Evolutionary conservation across 2,113 vertebrate genomes (phyloP), one percentile per base, ranked within the genome.

Genomic region (Hylia prasina): DNA sequence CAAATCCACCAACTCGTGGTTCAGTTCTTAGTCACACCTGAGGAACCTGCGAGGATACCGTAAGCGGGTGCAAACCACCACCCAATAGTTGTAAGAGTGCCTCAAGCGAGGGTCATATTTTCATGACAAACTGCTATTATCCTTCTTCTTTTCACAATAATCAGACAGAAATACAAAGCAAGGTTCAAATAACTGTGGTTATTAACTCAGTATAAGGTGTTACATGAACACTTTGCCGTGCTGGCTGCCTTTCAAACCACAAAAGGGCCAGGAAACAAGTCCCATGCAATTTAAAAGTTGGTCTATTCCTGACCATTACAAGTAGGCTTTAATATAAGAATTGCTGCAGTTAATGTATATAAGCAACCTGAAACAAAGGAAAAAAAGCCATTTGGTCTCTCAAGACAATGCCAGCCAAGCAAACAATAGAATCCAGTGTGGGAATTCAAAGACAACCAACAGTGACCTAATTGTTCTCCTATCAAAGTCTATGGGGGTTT

Each of bases 381-480:
- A 53, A 90, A 76, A 90, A 86, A 66, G 47, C 13, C 82, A 77
- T 27, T 30, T 77, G 71, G 13, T 73, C 82, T 93, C 63, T 77
- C 42, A 92, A 89, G 86, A 66, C 47, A 92, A 63, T 48, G 39
- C 42, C 66, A 92, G 64, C 35, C 54, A 86, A 86, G 58, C 23
- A 82, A 77, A 89, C 48, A 72, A 76, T 6, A 88, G 57, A 72
- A 69, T 57, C 27, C 35, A 66, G 79, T 42, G 33, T 63, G 45
- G 64, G 35, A 89, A 92, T 87, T 93, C 89, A 84, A 86, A 96
- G 91, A 87, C 76, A 93, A 92, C 44, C 56, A 84, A 60, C 37
- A 91, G 53, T 45, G 65, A 89, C 73, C 57, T 84, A 89, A 92
- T 61, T 84, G 80, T 89, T 82, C 44, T 75, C 37, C 73, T 65